Conservation (phyloP, 2,113 vertebrate species). For the Eclectus roratus region DNA sequence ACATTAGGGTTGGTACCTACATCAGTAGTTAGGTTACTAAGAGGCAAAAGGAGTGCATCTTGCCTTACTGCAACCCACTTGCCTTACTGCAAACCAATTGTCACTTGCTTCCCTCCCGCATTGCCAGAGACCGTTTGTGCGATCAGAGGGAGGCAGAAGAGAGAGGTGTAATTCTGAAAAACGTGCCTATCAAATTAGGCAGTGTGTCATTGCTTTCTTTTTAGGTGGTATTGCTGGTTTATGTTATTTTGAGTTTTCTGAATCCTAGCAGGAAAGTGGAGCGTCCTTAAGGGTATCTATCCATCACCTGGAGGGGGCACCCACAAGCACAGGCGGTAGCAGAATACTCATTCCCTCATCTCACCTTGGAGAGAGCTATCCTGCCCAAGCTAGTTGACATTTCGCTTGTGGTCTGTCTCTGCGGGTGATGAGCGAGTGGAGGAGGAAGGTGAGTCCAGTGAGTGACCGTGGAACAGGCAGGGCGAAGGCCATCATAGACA, state of each 20-base stretch:
- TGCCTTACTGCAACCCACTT: background rate
- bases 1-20: background rate
- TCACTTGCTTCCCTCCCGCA: background rate
- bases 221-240: background rate
- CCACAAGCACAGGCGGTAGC: no score
- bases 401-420: accelerated
- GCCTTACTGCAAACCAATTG: background rate
- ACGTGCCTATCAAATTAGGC: background rate
- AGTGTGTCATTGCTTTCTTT: background rate
- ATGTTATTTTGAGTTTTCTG: background rate
- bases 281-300: background rate
- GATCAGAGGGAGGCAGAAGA: background rate
- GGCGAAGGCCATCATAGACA: background rate
- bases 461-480: background rate
- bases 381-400: background rate
- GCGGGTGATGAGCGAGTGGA: accelerated
- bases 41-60: accelerated
- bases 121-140: background rate
- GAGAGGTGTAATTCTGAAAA: background rate
- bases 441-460: no score
- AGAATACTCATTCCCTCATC: accelerated
- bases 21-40: no score
- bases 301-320: background rate
- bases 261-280: background rate
- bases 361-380: background rate